These are phyloP conservation scores for Pheosia gnoma DNA, from an alignment of 2,888 invertebrate genomes.

Conservation along the genomic window DNA sequence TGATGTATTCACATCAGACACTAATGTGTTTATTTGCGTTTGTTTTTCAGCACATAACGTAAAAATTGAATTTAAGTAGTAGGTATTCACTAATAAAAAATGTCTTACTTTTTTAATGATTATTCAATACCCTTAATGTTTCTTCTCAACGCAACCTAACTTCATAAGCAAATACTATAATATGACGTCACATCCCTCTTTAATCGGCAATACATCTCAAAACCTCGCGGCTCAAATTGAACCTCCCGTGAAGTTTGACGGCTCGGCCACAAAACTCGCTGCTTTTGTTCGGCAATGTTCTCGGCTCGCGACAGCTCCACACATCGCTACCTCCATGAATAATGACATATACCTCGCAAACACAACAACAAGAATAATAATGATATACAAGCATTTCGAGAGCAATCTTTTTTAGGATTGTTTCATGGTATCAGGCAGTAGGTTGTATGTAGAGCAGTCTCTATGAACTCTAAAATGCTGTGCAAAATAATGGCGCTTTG, in stretches of 20 bases:
- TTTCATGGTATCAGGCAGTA: background rate
- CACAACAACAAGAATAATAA: background rate
- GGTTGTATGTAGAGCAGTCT: too few species aligned
- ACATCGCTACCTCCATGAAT: background rate
- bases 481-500: too few species aligned
- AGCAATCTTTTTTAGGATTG: background rate
- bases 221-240: background rate
- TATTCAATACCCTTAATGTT: too few species aligned
- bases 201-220: background rate
- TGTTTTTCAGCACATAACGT: too few species aligned
- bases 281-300: background rate
- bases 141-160: too few species aligned
- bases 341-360: background rate
- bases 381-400: background rate
- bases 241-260: background rate
- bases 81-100: too few species aligned
- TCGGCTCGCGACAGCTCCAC: background rate
- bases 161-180: too few species aligned
- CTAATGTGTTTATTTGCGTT: too few species aligned
- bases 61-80: too few species aligned
- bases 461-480: too few species aligned
- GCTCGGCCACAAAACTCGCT: background rate
- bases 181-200: constrained; percentile 8
- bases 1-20: background rate
- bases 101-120: too few species aligned